Conservation (phyloP, 2,888 invertebrate genomes). For the Tetrapedia diversipes region DNA sequence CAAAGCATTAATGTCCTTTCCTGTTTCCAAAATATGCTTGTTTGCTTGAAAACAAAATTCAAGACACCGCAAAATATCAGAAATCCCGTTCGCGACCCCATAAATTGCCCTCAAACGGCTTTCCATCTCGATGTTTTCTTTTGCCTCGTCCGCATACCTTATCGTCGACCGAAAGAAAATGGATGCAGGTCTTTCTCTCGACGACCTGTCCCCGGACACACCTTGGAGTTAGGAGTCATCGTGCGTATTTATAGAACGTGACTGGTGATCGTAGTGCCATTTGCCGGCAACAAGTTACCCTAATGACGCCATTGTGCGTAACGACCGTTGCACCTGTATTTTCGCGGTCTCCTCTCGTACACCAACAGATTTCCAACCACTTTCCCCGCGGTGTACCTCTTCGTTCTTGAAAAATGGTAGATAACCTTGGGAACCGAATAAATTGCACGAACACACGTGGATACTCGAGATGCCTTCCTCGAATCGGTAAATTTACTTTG, state of each 20-base stretch:
- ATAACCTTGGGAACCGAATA: background rate
- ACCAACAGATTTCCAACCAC: background rate
- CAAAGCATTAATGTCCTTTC: too few relatives aligned
- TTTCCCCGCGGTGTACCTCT: slow-evolving; percentile 9
- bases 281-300: slow-evolving; percentile 64
- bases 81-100: too few relatives aligned
- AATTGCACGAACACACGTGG: background rate
- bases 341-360: slow-evolving; percentile 22
- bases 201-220: slow-evolving; percentile 62
- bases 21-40: too few relatives aligned
- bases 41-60: too few relatives aligned
- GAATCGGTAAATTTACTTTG: too few relatives aligned
- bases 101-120: too few relatives aligned
- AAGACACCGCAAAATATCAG: too few relatives aligned
- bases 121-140: slow-evolving; percentile 10
- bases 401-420: background rate
- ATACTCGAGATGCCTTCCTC: background rate
- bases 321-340: slow-evolving; percentile 70
- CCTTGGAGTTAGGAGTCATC: slow-evolving; percentile 70
- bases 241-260: slow-evolving; percentile 76
- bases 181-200: slow-evolving; percentile 50
- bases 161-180: slow-evolving; percentile 25
- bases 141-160: background rate
- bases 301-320: slow-evolving; percentile 73
- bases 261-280: slow-evolving; percentile 71